A percentile compares a stretch with the other conserved stretches of the same genome.
phyloP scores from a whole-genome alignment of 2,113 vertebrate species.

The Lichenostomus cassidix region DNA sequence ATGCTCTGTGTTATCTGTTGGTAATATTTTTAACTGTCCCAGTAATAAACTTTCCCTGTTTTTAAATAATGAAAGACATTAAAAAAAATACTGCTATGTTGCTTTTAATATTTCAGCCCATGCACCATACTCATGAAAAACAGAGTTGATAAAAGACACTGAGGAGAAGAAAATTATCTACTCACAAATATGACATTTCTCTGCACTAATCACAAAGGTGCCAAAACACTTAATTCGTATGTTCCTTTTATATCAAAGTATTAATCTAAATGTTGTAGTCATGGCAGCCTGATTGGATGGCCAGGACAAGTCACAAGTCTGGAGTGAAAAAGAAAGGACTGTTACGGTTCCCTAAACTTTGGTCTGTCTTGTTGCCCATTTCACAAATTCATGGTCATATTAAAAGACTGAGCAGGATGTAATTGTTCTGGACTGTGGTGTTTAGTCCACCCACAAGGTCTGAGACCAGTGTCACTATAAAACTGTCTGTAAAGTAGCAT shows the following conservation, averaged over 20 bases:
- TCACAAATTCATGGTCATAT: neutral
- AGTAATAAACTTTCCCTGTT: neutral
- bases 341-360: neutral
- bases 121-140: neutral
- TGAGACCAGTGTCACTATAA: neutral
- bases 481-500: neutral
- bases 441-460: neutral
- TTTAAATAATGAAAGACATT: neutral
- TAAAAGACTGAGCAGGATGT: neutral
- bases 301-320: neutral
- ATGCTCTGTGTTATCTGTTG: neutral
- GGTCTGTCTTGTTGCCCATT: neutral
- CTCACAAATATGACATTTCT: neutral
- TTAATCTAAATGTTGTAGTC: constrained; percentile 4
- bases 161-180: constrained; percentile 6
- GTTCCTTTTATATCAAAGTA: constrained; percentile 2
- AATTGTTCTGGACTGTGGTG: neutral
- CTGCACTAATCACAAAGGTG: constrained; percentile 38
- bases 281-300: neutral
- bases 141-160: neutral
- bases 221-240: neutral
- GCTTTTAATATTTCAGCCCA: neutral
- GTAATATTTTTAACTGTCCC: neutral
- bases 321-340: neutral
- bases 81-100: neutral